Evolutionary conservation across 2,888 invertebrate species (phyloP).

Genomic region (Trachelus troglodyta): DNA sequence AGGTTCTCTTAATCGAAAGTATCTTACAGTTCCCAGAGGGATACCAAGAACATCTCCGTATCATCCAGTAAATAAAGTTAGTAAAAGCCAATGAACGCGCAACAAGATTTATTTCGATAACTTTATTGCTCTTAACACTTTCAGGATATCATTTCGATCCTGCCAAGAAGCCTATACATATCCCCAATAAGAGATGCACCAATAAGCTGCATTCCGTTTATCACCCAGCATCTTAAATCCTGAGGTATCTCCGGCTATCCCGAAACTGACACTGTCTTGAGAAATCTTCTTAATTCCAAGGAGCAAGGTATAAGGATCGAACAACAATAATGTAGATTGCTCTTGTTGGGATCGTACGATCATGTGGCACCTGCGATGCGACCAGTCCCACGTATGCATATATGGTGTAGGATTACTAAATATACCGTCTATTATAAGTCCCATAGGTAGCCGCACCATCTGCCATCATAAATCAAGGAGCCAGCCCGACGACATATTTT

Average conservation of each 20-base stretch:
- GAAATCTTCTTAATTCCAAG: neutral
- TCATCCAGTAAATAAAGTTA: neutral
- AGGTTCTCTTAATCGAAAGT: neutral
- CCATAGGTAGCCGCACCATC: conserved; percentile 15
- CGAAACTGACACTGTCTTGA: neutral
- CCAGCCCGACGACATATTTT: conserved; percentile 20
- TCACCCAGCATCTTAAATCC: neutral
- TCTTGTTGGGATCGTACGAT: neutral
- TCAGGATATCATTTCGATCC: neutral
- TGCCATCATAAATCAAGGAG: conserved; percentile 23
- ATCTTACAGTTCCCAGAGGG: neutral
- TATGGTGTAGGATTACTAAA: conserved; percentile 21
- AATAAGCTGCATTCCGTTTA: neutral
- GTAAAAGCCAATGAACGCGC: neutral
- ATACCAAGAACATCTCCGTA: neutral
- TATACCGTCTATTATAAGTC: conserved; percentile 22
- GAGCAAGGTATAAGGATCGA: neutral
- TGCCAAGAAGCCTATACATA: neutral
- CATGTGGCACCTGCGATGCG: conserved; percentile 4
- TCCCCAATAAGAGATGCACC: neutral
- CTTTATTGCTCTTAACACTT: neutral
- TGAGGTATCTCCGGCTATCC: neutral
- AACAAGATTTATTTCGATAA: neutral
- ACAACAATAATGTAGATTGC: neutral
- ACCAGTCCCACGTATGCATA: conserved; percentile 1